Percentiles rank a stretch among this genome's conserved stretches.
These are phyloP conservation scores for Halictus ligatus DNA, from an alignment of 2,888 invertebrate species.

Conservation along the genomic window DNA sequence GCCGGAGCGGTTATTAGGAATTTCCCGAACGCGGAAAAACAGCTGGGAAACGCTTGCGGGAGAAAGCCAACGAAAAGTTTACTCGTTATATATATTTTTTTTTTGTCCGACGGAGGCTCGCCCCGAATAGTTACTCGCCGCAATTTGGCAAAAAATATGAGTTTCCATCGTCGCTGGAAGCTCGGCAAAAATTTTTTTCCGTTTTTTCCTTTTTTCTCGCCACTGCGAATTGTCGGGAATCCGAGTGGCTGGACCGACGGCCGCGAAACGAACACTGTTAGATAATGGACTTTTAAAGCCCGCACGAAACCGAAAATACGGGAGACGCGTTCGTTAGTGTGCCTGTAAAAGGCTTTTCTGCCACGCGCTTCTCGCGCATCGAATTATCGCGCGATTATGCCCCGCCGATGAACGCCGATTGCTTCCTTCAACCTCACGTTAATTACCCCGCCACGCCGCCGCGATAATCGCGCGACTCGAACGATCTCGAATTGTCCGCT, in stretches of 20 bases:
- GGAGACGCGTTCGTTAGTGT: conserved; percentile 16
- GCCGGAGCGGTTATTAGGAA: background rate
- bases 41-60: conserved; percentile 2
- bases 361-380: background rate
- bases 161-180: background rate
- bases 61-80: conserved; percentile 8
- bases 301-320: conserved; percentile 22
- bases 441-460: background rate
- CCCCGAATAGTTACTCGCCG: conserved; percentile 6
- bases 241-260: background rate
- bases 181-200: background rate
- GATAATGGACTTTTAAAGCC: conserved; percentile 44
- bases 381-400: conserved; percentile 14
- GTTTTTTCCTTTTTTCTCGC: background rate
- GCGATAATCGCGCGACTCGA: background rate
- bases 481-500: background rate
- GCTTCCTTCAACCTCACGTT: background rate
- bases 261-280: conserved; percentile 26
- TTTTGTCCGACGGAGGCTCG: background rate
- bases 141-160: conserved; percentile 36
- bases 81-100: conserved; percentile 29
- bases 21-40: conserved; percentile 3
- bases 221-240: conserved; percentile 19
- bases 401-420: background rate
- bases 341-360: conserved; percentile 8